These are phyloP conservation scores for Orgyia antiqua DNA, from an alignment of 2,888 invertebrate genomes.

Conservation along the genomic window DNA sequence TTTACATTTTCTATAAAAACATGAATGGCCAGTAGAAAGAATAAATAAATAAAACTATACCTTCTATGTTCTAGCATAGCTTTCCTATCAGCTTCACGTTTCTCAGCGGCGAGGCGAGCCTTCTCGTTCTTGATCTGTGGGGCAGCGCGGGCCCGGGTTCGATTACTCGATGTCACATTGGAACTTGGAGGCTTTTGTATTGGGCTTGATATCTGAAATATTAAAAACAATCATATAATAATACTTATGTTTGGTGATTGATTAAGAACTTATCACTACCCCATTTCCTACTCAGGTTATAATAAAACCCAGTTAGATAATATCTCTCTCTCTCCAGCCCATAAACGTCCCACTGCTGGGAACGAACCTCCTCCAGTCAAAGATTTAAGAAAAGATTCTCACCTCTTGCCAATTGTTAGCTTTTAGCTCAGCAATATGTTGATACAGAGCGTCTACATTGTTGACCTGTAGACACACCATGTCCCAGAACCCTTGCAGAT, in stretches of 20 bases:
- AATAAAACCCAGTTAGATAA: too few species aligned
- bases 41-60: slow-evolving; percentile 47
- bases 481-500: slow-evolving; percentile 98
- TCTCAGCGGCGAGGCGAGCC: slow-evolving; percentile 68
- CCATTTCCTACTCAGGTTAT: too few species aligned
- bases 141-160: slow-evolving; percentile 26
- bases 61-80: slow-evolving; percentile 87
- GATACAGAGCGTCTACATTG: slow-evolving; percentile 88
- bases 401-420: slow-evolving; percentile 84
- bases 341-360: too few species aligned
- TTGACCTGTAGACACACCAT: slow-evolving; percentile 96
- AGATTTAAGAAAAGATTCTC: too few species aligned
- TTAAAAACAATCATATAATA: too few species aligned
- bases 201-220: slow-evolving; percentile 24
- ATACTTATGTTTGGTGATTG: too few species aligned
- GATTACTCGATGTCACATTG: slow-evolving; percentile 12
- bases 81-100: slow-evolving; percentile 85
- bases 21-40: not conserved
- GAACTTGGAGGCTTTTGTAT: slow-evolving; percentile 20
- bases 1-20: not conserved
- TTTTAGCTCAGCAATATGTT: slow-evolving; percentile 81
- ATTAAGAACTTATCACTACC: too few species aligned
- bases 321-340: too few species aligned
- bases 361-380: too few species aligned
- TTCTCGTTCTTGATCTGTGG: slow-evolving; percentile 57